These are phyloP conservation scores for Mythimna loreyi DNA, from an alignment of 2,888 invertebrate genomes.

Conservation along the genomic window DNA sequence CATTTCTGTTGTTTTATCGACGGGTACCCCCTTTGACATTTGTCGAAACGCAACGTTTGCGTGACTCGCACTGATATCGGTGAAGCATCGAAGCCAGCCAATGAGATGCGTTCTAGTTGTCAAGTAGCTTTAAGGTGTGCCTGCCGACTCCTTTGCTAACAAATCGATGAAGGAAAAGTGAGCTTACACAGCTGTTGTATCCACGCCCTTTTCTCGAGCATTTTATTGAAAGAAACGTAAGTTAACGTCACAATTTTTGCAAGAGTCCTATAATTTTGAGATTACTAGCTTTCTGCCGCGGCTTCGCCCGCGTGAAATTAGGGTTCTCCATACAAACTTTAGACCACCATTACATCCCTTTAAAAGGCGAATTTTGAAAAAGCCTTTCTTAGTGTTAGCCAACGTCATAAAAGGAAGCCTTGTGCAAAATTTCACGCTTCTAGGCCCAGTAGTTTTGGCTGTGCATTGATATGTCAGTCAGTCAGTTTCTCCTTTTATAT, in stretches of 20 bases:
- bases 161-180: constrained; percentile 50
- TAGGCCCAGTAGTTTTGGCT: too few relatives aligned
- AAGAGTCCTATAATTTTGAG: not conserved
- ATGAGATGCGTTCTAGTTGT: constrained; percentile 22
- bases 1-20: not conserved
- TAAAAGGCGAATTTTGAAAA: too few relatives aligned
- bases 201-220: constrained; percentile 43
- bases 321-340: too few relatives aligned
- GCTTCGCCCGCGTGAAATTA: too few relatives aligned
- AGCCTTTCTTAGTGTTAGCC: too few relatives aligned
- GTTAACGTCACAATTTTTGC: not conserved
- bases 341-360: too few relatives aligned
- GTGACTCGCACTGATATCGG: constrained; percentile 23
- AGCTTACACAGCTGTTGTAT: constrained; percentile 27
- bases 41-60: constrained; percentile 19
- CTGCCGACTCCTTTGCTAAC: constrained; percentile 26
- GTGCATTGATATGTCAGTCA: too few relatives aligned
- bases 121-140: constrained; percentile 48
- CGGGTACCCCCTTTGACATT: not conserved
- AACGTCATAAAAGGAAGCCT: too few relatives aligned
- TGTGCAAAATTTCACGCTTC: too few relatives aligned
- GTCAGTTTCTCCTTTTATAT: too few relatives aligned
- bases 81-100: constrained; percentile 14
- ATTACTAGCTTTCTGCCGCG: too few relatives aligned
- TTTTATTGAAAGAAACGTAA: constrained; percentile 13